phyloP scores from a whole-genome alignment of 2,888 invertebrate genomes.

The Phlogophora meticulosa region DNA sequence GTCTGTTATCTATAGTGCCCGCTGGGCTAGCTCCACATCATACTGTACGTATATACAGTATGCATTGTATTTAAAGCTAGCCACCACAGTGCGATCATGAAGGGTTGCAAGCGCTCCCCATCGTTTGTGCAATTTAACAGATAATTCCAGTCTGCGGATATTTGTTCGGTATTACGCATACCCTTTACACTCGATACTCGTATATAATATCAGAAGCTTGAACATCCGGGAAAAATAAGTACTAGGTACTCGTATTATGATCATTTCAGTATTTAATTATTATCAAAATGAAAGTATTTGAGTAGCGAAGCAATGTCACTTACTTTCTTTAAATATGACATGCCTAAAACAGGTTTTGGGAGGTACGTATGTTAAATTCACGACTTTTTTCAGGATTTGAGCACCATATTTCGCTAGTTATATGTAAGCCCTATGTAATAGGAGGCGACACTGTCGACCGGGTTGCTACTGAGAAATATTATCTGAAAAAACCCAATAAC shows the following conservation, averaged over 20 bases:
- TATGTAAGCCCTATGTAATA: too few relatives aligned
- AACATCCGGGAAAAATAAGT: too few relatives aligned
- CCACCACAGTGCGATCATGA: conserved; percentile 49
- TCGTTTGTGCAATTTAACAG: conserved; percentile 51
- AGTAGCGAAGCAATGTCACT: neutral
- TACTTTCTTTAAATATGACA: conserved; percentile 1
- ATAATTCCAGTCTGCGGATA: conserved; percentile 42
- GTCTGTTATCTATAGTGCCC: conserved; percentile 57
- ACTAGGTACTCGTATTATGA: neutral
- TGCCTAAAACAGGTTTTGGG: neutral
- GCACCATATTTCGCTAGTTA: too few relatives aligned
- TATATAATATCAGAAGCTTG: neutral
- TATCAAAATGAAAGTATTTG: conserved; percentile 1
- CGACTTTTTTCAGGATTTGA: too few relatives aligned
- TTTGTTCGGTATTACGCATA: conserved; percentile 6
- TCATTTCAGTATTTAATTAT: neutral
- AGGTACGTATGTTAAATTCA: too few relatives aligned
- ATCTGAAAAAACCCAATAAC: too few relatives aligned
- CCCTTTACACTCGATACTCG: conserved; percentile 3
- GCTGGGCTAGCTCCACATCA: conserved; percentile 23
- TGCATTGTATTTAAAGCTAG: conserved; percentile 52
- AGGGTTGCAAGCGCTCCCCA: conserved; percentile 47
- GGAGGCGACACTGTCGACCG: too few relatives aligned
- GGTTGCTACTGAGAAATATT: too few relatives aligned
- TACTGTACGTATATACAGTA: conserved; percentile 9